Evolutionary conservation across 2,888 invertebrate genomes (phyloP), one percentile per base, ranked within the genome.

Genomic region (Barypeithes pellucidus): DNA sequence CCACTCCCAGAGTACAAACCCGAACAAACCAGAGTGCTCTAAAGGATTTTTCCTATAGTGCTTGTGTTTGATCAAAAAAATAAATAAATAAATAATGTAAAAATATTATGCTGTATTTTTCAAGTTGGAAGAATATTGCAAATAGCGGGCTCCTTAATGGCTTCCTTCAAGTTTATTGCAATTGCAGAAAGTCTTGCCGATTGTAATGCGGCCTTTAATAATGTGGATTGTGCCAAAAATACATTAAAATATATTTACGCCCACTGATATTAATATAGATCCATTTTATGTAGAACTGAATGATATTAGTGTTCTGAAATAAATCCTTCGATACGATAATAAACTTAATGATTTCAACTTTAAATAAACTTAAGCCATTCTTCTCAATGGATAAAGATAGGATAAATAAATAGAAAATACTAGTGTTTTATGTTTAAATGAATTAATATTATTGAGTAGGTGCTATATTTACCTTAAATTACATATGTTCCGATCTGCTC

Each of bases 281-380:
- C n/a, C n/a, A n/a, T n/a, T n/a, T n/a, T n/a, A n/a, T n/a, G 54
- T 18, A 57, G 22, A 57, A 57, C 14, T 33, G 33, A 57, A 57
- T 57, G 54, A 18, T 16, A 9, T 57, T 57, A 57, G 33, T 57
- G 33, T 57, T 33, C 11, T 3, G 54, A 57, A 33, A 57, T 57
- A 57, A 57, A 57, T 36, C 33, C 54, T 57, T 33, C 33, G 18
- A 0, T 57, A 18, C 16, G 33, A 18, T 18, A 18, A 57, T 57
- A 33, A 57, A 33, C 54, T 33, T 33, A 33, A 33, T n/a, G 16
- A 33, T 11, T 33, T 16, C n/a, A 57, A 16, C 18, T 57, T 57
- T 36, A 57, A 57, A 33, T 57, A 33, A 33, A 57, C 33, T 29
- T 18, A 16, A 57, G 4, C 33, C 54, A 57, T 33, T 57, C 8